A percentile compares a stretch with the other conserved stretches of the same genome.
Evolutionary conservation across 2,797 vertebrate species (phyloP).

Genomic region (Coluber constrictor): DNA sequence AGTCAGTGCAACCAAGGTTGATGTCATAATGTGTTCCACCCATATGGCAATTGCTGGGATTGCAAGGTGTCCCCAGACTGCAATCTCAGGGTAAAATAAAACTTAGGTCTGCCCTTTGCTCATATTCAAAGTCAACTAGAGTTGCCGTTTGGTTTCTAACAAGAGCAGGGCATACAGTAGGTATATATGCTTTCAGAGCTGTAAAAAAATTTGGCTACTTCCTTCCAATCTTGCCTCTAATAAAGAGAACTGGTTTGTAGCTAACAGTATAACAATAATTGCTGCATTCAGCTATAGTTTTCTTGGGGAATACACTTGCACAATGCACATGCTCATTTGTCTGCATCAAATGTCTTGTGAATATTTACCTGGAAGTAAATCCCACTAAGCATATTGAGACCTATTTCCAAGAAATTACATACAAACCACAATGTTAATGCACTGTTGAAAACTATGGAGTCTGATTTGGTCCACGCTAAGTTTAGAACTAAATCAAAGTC

Average conservation of each 20-base stretch:
- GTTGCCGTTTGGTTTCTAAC: not conserved
- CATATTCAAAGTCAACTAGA: not conserved
- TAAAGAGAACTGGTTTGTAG: not conserved
- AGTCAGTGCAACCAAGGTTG: not conserved
- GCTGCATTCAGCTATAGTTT: not conserved
- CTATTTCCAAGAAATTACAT: not conserved
- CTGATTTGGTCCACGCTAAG: not conserved
- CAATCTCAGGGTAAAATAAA: not conserved
- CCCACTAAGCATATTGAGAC: not conserved
- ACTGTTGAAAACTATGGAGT: not conserved
- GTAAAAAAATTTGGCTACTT: not conserved
- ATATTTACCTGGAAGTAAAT: not conserved
- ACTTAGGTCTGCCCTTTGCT: not conserved
- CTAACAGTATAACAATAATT: too few species aligned
- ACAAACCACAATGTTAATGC: not conserved
- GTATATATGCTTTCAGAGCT: not conserved
- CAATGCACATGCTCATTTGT: not conserved
- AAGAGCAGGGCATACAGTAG: not conserved
- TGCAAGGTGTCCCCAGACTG: not conserved
- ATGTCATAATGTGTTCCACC: not conserved
- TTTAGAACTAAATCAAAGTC: not conserved
- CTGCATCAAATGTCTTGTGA: not conserved
- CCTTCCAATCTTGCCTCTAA: not conserved
- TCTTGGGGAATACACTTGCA: not conserved
- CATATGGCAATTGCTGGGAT: not conserved